These are phyloP conservation scores for Melipona beecheii DNA, from an alignment of 2,888 invertebrate species.

Conservation along the genomic window DNA sequence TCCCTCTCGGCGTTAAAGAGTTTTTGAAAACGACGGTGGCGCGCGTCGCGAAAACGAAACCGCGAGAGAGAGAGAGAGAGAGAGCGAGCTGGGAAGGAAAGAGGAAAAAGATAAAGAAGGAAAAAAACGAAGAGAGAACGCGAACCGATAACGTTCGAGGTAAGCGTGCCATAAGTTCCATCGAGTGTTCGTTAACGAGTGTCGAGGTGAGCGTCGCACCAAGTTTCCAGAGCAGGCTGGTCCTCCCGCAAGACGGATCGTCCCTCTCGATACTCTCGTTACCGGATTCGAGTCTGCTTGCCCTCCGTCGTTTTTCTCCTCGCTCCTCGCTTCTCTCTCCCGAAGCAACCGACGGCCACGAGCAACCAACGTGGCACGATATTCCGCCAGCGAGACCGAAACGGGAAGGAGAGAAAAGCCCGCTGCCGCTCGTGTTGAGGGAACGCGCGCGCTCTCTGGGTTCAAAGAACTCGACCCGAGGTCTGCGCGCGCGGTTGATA, in stretches of 20 bases:
- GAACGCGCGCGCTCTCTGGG: conserved; percentile 17
- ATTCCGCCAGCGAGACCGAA: neutral
- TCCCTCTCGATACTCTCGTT: conserved; percentile 47
- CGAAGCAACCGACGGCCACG: conserved; percentile 27
- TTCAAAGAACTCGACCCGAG: conserved; percentile 52
- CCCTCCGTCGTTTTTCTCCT: neutral
- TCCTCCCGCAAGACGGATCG: conserved; percentile 21
- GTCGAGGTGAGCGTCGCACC: conserved; percentile 27
- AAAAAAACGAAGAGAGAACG: neutral
- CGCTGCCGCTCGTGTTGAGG: conserved; percentile 19
- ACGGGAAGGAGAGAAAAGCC: conserved; percentile 7
- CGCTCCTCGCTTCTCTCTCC: neutral
- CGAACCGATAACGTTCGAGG: conserved; percentile 22
- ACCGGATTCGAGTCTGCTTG: conserved; percentile 25
- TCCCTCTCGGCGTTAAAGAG: conserved; percentile 18
- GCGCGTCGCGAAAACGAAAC: neutral
- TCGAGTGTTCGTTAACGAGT: conserved; percentile 58
- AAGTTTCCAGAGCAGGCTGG: conserved; percentile 24
- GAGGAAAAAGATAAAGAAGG: no score
- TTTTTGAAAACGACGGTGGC: conserved; percentile 11
- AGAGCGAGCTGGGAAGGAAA: no score
- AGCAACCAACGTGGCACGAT: neutral
- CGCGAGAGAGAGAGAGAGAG: neutral
- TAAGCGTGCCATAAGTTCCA: conserved; percentile 38
- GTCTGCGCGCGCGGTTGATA: conserved; percentile 7